Evolutionary conservation across 2,888 invertebrate species (phyloP), one percentile per base, ranked within the genome.

Genomic region (Dioctria rufipes): DNA sequence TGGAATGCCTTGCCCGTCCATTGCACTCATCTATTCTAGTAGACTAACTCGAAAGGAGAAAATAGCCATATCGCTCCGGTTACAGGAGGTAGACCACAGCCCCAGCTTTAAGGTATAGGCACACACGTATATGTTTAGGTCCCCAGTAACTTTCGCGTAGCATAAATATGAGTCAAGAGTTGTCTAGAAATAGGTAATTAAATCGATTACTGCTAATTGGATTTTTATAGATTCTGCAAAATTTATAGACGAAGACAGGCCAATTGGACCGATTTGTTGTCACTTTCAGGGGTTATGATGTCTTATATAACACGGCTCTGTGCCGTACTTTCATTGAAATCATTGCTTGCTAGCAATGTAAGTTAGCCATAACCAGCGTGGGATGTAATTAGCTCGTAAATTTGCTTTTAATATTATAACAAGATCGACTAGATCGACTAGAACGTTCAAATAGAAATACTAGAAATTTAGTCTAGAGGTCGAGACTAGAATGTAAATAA

Each of bases 161-260:
- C 69, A 69, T 69, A 51, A 69, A 69, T 75, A 60, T 75, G 73
- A 75, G 60, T 75, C 73, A 60, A 75, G 58, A 39, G 58, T 71
- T 67, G 78, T 78, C 78, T 77, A 42, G 73, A 58, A 65, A 54
- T 80, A 1, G 25, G 25, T 25, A 79, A 78, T 81, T 79, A 81
- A 81, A 71, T 71, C 79, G 65, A 81, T 81, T 71, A 79, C 77
- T 46, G 80, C 61, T 80, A 80, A 80, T 80, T 77, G 80, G 65
- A 80, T 75, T 63, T 77, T 67, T 80, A 77, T 71, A 51, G 80
- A 73, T 75, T 73, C 43, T 51, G 60, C 9, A 69, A 25, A 75
- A 75, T 75, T 75, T 75, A 75, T 75, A 60, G 73, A 13, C 73
- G 2, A 43, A 75, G 73, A 75, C 60, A 25, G 43, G 42, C 73